phyloP scores from a whole-genome alignment of 1,140 invertebrate species.

The Nephila pilipes region DNA sequence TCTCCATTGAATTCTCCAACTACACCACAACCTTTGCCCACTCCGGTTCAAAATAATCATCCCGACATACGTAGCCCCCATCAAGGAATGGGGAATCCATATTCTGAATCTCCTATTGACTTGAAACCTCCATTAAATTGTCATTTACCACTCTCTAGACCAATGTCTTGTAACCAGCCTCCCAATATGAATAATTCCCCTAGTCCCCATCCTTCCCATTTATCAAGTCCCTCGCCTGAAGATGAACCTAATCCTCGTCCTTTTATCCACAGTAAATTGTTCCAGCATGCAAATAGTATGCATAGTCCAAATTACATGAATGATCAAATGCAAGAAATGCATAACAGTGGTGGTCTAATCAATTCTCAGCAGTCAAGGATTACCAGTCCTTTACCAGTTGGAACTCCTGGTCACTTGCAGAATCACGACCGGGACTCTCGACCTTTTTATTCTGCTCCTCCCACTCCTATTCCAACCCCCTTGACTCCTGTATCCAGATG shows the following conservation, averaged over 20 bases:
- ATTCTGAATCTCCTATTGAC: slow-evolving; percentile 74
- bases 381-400: slow-evolving; percentile 63
- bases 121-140: slow-evolving; percentile 70
- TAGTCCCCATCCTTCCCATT: slow-evolving; percentile 72
- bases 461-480: slow-evolving; percentile 72
- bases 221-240: slow-evolving; percentile 71
- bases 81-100: slow-evolving; percentile 68
- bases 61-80: slow-evolving; percentile 71
- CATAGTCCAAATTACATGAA: slow-evolving; percentile 68
- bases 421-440: slow-evolving; percentile 71
- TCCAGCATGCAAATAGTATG: slow-evolving; percentile 57
- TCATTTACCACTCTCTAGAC: slow-evolving; percentile 71
- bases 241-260: slow-evolving; percentile 54
- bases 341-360: slow-evolving; percentile 51
- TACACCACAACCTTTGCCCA: slow-evolving; percentile 46
- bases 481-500: slow-evolving; percentile 72
- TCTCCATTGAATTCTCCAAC: slow-evolving; percentile 72
- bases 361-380: slow-evolving; percentile 72
- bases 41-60: slow-evolving; percentile 60
- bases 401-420: slow-evolving; percentile 36
- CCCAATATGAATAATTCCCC: slow-evolving; percentile 60
- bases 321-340: slow-evolving; percentile 70
- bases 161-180: slow-evolving; percentile 69
- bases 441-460: slow-evolving; percentile 77
- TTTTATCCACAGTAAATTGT: slow-evolving; percentile 71